phyloP scores from a whole-genome alignment of 2,888 invertebrate genomes.

The Temnothorax ravouxi region DNA sequence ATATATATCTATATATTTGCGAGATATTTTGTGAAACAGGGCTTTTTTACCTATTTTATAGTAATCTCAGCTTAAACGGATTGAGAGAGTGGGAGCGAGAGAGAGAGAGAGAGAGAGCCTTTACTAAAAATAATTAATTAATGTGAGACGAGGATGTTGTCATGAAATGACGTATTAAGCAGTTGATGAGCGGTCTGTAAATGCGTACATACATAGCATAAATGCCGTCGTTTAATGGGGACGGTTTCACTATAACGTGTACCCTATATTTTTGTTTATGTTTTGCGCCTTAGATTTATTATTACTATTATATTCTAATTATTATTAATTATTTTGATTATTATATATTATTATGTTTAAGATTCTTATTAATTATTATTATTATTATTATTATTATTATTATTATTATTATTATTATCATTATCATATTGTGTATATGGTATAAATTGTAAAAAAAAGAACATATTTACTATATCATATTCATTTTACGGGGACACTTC shows the following conservation, averaged over 20 bases:
- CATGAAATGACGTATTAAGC: constrained; percentile 50
- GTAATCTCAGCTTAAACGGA: constrained; percentile 81
- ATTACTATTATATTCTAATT: constrained; percentile 69
- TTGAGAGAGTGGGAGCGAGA: constrained; percentile 64
- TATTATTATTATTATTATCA: constrained; percentile 28
- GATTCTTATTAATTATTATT: constrained; percentile 64
- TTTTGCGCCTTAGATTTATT: constrained; percentile 80
- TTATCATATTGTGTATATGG: constrained; percentile 82
- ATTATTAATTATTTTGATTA: constrained; percentile 56
- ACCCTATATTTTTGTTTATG: constrained; percentile 77
- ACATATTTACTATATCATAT: constrained; percentile 83
- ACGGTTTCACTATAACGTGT: constrained; percentile 78
- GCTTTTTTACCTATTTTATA: constrained; percentile 84
- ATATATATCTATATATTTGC: constrained; percentile 79
- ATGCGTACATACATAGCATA: constrained; percentile 76
- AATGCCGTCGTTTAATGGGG: constrained; percentile 75
- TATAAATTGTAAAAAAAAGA: constrained; percentile 83
- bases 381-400: constrained; percentile 69
- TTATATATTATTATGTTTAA: constrained; percentile 68
- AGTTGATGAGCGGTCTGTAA: constrained; percentile 76
- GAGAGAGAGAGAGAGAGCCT: constrained; percentile 2
- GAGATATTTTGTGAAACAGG: constrained; percentile 82
- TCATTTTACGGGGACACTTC: constrained; percentile 80
- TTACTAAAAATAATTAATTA: constrained; percentile 56
- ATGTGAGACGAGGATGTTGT: constrained; percentile 52